phyloP scores from a whole-genome alignment of 2,888 invertebrate species.

The Heterodera filipjevi region DNA sequence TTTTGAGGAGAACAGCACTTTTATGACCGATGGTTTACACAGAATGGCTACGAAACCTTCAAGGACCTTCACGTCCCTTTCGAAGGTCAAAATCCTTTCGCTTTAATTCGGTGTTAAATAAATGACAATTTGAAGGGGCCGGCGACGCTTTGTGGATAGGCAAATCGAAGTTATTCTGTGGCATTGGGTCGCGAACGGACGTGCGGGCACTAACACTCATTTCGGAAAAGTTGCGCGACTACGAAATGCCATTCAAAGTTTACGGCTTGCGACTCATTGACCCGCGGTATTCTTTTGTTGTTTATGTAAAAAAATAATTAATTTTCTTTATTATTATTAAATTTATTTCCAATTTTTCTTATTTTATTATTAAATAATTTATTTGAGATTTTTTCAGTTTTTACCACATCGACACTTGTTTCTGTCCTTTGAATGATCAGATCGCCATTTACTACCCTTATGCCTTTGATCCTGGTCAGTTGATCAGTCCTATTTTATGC shows the following conservation, averaged over 20 bases:
- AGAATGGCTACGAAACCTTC: constrained; percentile 54
- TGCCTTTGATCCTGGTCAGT: constrained; percentile 51
- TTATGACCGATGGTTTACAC: constrained; percentile 55
- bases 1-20: constrained; percentile 51
- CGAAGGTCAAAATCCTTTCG: constrained; percentile 52
- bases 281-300: constrained; percentile 51
- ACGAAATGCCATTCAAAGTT: constrained; percentile 48
- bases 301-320: too few species aligned
- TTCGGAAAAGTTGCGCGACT: constrained; percentile 39
- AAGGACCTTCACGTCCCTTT: constrained; percentile 57
- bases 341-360: too few species aligned
- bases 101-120: too few species aligned
- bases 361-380: too few species aligned
- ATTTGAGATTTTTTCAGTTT: constrained; percentile 52
- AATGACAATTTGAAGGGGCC: constrained; percentile 45
- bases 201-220: constrained; percentile 50
- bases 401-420: constrained; percentile 63
- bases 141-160: constrained; percentile 60
- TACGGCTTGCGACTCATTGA: constrained; percentile 59
- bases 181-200: constrained; percentile 59
- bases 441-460: constrained; percentile 57
- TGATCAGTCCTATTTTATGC: too few species aligned
- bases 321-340: too few species aligned
- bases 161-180: constrained; percentile 51
- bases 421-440: constrained; percentile 60